phyloP scores from a whole-genome alignment of 2,888 invertebrate species.

The Latrodectus hesperus region DNA sequence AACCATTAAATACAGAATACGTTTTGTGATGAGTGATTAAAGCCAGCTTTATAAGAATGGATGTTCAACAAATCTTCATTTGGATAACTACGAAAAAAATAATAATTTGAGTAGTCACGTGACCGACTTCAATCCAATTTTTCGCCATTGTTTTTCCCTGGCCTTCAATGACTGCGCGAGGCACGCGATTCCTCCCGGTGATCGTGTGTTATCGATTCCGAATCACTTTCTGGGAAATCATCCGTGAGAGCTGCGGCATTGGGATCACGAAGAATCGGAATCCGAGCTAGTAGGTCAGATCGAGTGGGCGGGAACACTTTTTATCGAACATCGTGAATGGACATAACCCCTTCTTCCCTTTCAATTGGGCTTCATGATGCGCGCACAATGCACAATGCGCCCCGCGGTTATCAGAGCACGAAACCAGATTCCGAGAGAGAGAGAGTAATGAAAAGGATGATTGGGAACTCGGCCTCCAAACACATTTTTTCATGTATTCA shows the following conservation, averaged over 20 bases:
- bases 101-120: too few species aligned
- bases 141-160: too few species aligned
- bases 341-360: conserved; percentile 47
- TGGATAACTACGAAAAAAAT: too few species aligned
- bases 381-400: conserved; percentile 64
- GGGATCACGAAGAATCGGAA: conserved; percentile 38
- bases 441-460: conserved; percentile 46
- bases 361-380: conserved; percentile 26
- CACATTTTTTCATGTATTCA: conserved; percentile 31
- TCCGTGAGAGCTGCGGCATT: conserved; percentile 39
- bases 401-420: conserved; percentile 63
- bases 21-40: too few species aligned
- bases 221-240: neutral
- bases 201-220: neutral
- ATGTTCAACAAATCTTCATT: too few species aligned
- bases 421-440: conserved; percentile 7
- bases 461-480: conserved; percentile 65
- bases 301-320: conserved; percentile 55
- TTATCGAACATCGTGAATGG: conserved; percentile 54
- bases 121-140: too few species aligned
- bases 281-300: conserved; percentile 63
- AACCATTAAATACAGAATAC: too few species aligned
- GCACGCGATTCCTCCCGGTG: neutral
- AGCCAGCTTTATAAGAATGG: too few species aligned
- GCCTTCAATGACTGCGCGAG: too few species aligned